Conservation (phyloP, 2,888 invertebrate species). For the Piscicola geometra region DNA sequence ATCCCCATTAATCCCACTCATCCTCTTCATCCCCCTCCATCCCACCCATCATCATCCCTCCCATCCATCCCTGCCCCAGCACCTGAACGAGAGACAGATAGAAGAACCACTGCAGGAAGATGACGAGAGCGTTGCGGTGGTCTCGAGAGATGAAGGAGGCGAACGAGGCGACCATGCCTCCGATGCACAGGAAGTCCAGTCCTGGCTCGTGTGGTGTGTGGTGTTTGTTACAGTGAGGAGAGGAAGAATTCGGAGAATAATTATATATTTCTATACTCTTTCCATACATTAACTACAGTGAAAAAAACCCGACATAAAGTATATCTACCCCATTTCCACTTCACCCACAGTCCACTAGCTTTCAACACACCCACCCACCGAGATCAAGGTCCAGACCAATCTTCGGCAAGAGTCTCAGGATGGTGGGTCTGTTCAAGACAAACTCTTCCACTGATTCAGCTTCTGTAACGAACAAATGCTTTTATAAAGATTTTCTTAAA, state of each 20-base stretch:
- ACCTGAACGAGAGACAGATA: slow-evolving; percentile 72
- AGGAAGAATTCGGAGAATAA: too few species aligned
- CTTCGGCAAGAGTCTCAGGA: slow-evolving; percentile 66
- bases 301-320: neutral
- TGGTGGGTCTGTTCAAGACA: slow-evolving; percentile 61
- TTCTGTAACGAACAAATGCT: slow-evolving; percentile 10
- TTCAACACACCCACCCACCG: slow-evolving; percentile 64
- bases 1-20: too few species aligned
- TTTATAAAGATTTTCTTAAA: neutral
- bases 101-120: slow-evolving; percentile 65
- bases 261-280: too few species aligned
- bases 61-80: too few species aligned
- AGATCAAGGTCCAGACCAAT: slow-evolving; percentile 67
- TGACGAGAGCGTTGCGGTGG: slow-evolving; percentile 60
- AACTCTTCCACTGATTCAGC: slow-evolving; percentile 45
- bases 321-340: neutral
- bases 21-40: too few species aligned
- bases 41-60: too few species aligned
- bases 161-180: slow-evolving; percentile 65
- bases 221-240: too few species aligned
- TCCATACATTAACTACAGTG: neutral
- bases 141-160: slow-evolving; percentile 60
- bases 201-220: too few species aligned
- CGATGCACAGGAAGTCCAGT: slow-evolving; percentile 66
- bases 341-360: slow-evolving; percentile 48